Base-by-base conservation (phyloP, 2,888 invertebrate species). In the Catocala sponsa region DNA sequence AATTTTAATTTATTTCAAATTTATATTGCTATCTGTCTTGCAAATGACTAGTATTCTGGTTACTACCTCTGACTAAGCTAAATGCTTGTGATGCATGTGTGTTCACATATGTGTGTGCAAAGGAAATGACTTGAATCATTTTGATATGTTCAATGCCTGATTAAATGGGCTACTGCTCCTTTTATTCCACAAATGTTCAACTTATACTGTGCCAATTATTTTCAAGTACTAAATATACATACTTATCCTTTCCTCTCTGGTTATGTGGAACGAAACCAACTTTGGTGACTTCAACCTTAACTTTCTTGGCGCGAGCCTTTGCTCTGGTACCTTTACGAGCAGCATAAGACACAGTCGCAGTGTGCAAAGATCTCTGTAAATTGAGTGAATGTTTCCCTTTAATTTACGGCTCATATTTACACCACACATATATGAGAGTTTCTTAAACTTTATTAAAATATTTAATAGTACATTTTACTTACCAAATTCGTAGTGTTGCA, bases 281-380 rank as follows among this genome's bases (percentile, higher is more conserved):
- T 94, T 98, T 98, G 69, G 96, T 95, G 9, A 96, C 95, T 85
- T 97, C 97, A 41, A 96, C 95, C 90, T 97, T 97, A 35, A 97
- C 96, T 91, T 97, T 97, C 79, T 96, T 96, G 59, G 97, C 97
- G 55, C 95, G 95, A 38, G 96, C 96, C 77, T 96, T 96, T 54
- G 97, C 97, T 70, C 98, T 95, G 4, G 98, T 98, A 55, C 98
- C 97, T 89, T 97, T 98, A 68, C 98, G 95, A 0, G 98, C 98
- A 5, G 98, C 97, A 91, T 96, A 97, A 71, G 94, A 92, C 52
- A 95, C 86, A 68, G 95, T 89, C 67, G 96, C 90, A 72, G 96
- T 90, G 86, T 96, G 94, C 74, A 97, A 70, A 73, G 89, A 85
- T 66, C 95, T 90, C 94, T 95, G 75, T 61, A 90, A 87, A 52